A percentile compares a stretch with the other conserved stretches of the same genome.
phyloP scores from a whole-genome alignment of 2,888 invertebrate species.

The Oligia latruncula region DNA sequence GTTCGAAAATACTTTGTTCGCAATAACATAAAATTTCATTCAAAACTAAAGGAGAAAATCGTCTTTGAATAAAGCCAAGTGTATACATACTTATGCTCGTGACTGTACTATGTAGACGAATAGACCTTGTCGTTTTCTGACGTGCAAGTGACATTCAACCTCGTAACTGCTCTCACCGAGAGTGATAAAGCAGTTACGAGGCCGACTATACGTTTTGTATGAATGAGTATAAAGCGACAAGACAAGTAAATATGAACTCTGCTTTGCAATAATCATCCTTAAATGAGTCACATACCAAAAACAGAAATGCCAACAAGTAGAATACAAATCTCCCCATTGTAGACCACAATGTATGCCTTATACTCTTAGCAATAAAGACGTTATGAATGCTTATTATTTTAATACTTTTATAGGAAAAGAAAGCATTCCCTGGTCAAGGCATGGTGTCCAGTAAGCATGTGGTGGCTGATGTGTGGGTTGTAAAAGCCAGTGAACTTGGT shows the following conservation, averaged over 20 bases:
- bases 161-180: neutral
- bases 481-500: slow-evolving; percentile 96
- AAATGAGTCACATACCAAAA: neutral
- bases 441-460: slow-evolving; percentile 96
- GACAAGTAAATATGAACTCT: neutral
- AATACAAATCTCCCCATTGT: neutral
- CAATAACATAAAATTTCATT: no score
- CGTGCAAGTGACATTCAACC: neutral
- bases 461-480: slow-evolving; percentile 98
- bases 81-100: no score
- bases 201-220: neutral
- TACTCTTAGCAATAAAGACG: no score
- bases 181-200: neutral
- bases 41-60: no score
- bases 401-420: slow-evolving; percentile 91
- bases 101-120: neutral
- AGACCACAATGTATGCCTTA: neutral
- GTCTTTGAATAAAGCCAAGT: no score
- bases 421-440: slow-evolving; percentile 96
- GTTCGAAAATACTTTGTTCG: no score
- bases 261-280: neutral
- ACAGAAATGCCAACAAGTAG: neutral
- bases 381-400: no score
- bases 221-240: neutral
- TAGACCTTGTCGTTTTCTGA: neutral